Evolutionary conservation across 2,113 vertebrate genomes (phyloP).

Genomic region (Dasyprocta punctata): DNA sequence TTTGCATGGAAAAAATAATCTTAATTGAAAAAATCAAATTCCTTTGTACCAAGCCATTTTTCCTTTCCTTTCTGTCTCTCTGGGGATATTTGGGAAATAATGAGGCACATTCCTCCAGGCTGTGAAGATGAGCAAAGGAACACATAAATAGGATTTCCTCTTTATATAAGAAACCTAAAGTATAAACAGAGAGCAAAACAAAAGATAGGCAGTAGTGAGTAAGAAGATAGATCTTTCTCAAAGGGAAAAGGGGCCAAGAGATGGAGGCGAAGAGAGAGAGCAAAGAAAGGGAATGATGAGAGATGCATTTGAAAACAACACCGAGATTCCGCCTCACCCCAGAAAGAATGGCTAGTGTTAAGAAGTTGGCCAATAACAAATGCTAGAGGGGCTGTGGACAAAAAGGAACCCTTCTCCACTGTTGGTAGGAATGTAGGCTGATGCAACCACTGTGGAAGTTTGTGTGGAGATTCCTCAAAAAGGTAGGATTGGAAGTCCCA

Average conservation of each 20-base stretch:
- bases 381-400: too few relatives aligned
- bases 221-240: background rate
- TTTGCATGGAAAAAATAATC: background rate
- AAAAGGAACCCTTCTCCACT: too few relatives aligned
- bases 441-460: too few relatives aligned
- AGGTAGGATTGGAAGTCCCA: too few relatives aligned
- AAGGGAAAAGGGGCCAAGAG: background rate
- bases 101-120: background rate
- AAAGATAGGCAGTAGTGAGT: background rate
- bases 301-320: too few relatives aligned
- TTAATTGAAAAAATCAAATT: background rate
- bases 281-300: too few relatives aligned
- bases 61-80: background rate
- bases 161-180: background rate
- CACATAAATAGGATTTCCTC: background rate
- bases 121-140: background rate
- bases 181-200: background rate
- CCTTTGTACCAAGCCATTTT: background rate
- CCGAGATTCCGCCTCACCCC: too few relatives aligned
- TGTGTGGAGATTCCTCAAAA: too few relatives aligned
- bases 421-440: too few relatives aligned
- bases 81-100: background rate
- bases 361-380: too few relatives aligned
- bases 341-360: too few relatives aligned
- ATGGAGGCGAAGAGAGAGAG: background rate